Base-by-base conservation (phyloP, 2,113 vertebrate genomes). In the Etheostoma spectabile region DNA sequence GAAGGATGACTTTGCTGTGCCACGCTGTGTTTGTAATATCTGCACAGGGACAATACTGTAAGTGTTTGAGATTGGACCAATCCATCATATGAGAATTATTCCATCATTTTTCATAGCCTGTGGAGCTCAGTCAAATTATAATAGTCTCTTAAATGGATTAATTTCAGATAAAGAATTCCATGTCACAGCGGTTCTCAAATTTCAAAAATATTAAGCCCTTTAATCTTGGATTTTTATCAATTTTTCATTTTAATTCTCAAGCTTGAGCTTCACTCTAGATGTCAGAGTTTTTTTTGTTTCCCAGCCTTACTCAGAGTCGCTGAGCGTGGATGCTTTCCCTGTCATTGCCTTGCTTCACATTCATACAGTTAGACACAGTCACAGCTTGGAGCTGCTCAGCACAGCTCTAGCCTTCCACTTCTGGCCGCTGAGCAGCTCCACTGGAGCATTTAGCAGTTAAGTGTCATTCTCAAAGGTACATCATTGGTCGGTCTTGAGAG, bases 381-480 rank as follows among this genome's bases (percentile, higher is more conserved):
- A 82, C 90, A 90, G 92, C 92, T 88, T 87, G 86, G 81, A 85
- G 86, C 89, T 82, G 74, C 79, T 87, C 80, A 45, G 64, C 77
- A 66, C 77, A 75, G 80, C 53, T 49, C 62, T 70, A 61, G 53
- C 77, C 78, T 61, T 70, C 63, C 84, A 79, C 77, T 89, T 77
- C 80, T 74, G 70, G 83, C 67, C 81, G 60, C 75, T 48, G 90
- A 91, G 85, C 86, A 87, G 89, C 90, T 92, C 77, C 89, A 89
- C 73, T 89, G 85, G 83, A 92, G 89, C 88, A 84, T 89, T 91
- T 87, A 89, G 85, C 84, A 83, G 85, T 42, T 59, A 77, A 91
- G 84, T 88, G 87, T 88, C 75, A 88, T 79, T 80, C 78, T 80
- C 14, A 62, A 79, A 88, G 88, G 79, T 64, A 75, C 79, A 82